Evolutionary conservation across 2,113 vertebrate species (phyloP).

Genomic region (Entosphenus tridentatus): DNA sequence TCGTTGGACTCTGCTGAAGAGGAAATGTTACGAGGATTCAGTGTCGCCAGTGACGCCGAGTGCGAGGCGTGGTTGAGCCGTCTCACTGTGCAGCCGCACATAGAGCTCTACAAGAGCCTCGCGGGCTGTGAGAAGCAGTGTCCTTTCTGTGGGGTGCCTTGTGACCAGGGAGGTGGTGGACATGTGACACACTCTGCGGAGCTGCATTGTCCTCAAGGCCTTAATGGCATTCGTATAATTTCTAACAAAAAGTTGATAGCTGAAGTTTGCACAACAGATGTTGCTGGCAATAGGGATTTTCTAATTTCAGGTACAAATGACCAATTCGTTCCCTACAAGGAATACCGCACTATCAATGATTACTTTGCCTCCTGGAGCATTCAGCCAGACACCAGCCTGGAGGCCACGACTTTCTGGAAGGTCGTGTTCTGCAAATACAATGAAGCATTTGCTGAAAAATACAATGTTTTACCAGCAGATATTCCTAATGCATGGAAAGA

Average conservation of each 20-base stretch:
- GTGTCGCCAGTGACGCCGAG: background rate
- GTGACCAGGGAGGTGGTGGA: background rate
- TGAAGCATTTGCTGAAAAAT: background rate
- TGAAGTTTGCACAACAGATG: constrained; percentile 5
- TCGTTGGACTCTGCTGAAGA: background rate
- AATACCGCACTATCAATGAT: background rate
- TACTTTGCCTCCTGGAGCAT: constrained; percentile 7
- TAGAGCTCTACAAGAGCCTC: constrained; percentile 5
- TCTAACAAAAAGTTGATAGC: background rate
- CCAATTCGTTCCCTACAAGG: background rate
- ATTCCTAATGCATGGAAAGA: background rate
- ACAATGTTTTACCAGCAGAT: background rate
- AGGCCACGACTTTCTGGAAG: constrained; percentile 7
- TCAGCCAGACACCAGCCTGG: background rate
- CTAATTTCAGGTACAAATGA: background rate
- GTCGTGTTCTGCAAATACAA: constrained; percentile 3
- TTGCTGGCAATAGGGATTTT: background rate
- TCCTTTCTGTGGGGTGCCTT: constrained; percentile 9
- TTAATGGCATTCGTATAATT: background rate
- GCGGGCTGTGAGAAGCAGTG: constrained; percentile 9
- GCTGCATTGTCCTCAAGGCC: background rate
- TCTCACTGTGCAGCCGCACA: constrained; percentile 4
- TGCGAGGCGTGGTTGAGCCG: background rate
- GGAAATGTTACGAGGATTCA: background rate
- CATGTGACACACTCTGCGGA: background rate